Conservation (phyloP, 2,113 vertebrate genomes). For the Epinephelus fuscoguttatus region DNA sequence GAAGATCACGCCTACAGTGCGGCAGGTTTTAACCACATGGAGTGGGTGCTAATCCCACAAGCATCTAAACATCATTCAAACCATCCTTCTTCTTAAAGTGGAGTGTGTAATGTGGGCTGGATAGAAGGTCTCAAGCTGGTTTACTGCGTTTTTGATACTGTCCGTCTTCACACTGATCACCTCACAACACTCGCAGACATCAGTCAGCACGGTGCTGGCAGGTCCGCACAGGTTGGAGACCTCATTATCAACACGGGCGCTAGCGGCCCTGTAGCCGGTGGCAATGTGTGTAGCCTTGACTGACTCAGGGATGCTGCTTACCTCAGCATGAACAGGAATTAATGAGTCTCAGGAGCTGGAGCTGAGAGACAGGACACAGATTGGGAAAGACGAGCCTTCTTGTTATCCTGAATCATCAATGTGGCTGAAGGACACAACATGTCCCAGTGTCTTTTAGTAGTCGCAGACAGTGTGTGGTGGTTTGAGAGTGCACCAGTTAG, state of each 20-base stretch:
- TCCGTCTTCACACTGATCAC: not conserved
- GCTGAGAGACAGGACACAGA: conserved; percentile 41
- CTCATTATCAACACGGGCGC: conserved; percentile 48
- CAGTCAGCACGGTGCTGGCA: not conserved
- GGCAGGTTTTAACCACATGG: not conserved
- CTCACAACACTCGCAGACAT: conserved; percentile 2
- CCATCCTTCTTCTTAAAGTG: not conserved
- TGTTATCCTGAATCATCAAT: conserved; percentile 39
- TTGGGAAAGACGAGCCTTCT: conserved; percentile 6
- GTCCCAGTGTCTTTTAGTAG: conserved; percentile 22
- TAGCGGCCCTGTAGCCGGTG: conserved; percentile 20
- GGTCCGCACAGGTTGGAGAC: conserved; percentile 40
- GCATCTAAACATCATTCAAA: conserved; percentile 9
- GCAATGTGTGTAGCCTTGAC: conserved; percentile 29
- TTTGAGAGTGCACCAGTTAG: not conserved
- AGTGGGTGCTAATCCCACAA: conserved; percentile 5
- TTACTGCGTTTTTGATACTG: not conserved
- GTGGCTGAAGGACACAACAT: conserved; percentile 31
- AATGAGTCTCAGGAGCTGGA: conserved; percentile 56
- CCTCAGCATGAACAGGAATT: conserved; percentile 59
- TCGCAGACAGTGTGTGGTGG: not conserved
- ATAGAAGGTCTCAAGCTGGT: not conserved
- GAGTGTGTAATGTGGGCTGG: not conserved
- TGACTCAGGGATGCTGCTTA: conserved; percentile 53
- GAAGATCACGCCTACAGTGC: not conserved